phyloP scores from a whole-genome alignment of 2,888 invertebrate species.

The Nemoura dubitans region DNA sequence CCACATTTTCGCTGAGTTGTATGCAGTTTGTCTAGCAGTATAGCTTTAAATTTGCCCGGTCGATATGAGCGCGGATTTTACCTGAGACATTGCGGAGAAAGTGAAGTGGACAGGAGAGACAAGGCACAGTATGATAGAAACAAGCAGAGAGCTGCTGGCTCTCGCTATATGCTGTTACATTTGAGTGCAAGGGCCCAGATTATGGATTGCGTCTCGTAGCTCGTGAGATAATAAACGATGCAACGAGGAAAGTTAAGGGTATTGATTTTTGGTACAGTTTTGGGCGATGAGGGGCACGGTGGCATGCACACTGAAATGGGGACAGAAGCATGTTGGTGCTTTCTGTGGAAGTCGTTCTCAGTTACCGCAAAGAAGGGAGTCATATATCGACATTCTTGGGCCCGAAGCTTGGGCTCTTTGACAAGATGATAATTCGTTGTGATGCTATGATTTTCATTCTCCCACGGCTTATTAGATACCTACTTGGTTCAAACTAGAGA shows the following conservation, averaged over 20 bases:
- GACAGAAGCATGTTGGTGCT: background rate
- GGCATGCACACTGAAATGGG: slow-evolving; percentile 5
- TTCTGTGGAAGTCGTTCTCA: no score
- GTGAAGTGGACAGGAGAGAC: background rate
- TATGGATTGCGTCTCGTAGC: background rate
- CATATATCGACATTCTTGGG: no score
- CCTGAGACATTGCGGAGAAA: background rate
- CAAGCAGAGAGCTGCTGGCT: no score
- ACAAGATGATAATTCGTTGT: no score
- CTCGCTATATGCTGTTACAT: no score
- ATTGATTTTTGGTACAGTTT: slow-evolving; percentile 25
- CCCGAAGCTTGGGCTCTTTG: no score
- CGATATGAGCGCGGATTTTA: background rate
- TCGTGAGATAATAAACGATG: background rate
- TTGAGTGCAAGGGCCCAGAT: background rate
- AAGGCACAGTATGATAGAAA: no score
- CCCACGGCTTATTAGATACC: no score
- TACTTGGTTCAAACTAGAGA: no score
- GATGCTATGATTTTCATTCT: no score
- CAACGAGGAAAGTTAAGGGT: slow-evolving; percentile 22
- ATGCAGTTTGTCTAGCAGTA: background rate
- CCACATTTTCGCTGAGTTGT: background rate
- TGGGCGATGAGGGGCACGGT: background rate
- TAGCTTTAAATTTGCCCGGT: background rate
- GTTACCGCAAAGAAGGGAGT: no score